A percentile compares a stretch with the other conserved stretches of the same genome.
Evolutionary conservation across 2,888 invertebrate species (phyloP).

Genomic region (Norana najaformis): DNA sequence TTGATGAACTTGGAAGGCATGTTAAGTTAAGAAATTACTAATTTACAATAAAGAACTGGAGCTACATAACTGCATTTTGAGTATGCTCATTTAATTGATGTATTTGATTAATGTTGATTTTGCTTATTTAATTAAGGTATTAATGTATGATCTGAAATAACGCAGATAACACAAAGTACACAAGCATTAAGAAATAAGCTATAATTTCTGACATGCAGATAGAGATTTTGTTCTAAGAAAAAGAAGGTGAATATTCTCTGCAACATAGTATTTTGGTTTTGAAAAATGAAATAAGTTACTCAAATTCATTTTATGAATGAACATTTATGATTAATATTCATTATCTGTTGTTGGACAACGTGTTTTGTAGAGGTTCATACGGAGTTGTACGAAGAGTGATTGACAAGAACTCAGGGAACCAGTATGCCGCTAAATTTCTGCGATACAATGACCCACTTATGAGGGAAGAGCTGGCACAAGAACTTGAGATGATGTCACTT

Average conservation of each 20-base stretch:
- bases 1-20: slow-evolving; percentile 59
- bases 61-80: not conserved
- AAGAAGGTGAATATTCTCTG: not conserved
- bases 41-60: not conserved
- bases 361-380: slow-evolving; percentile 52
- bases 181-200: no score
- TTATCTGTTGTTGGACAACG: not conserved
- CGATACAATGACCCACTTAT: slow-evolving; percentile 50
- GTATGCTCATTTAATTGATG: not conserved
- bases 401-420: slow-evolving; percentile 57
- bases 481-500: slow-evolving; percentile 86
- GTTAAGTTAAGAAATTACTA: slow-evolving; percentile 33
- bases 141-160: no score
- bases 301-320: not conserved
- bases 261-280: not conserved
- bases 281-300: not conserved
- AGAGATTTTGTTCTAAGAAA: no score
- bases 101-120: not conserved
- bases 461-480: slow-evolving; percentile 63
- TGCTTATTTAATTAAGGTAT: no score
- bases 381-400: slow-evolving; percentile 56
- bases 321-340: not conserved
- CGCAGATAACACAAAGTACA: no score
- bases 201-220: no score
- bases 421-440: slow-evolving; percentile 59